A percentile compares a stretch with the other conserved stretches of the same genome.
Conservation (phyloP, 2,797 vertebrate species). For the Ficedula albicollis region DNA sequence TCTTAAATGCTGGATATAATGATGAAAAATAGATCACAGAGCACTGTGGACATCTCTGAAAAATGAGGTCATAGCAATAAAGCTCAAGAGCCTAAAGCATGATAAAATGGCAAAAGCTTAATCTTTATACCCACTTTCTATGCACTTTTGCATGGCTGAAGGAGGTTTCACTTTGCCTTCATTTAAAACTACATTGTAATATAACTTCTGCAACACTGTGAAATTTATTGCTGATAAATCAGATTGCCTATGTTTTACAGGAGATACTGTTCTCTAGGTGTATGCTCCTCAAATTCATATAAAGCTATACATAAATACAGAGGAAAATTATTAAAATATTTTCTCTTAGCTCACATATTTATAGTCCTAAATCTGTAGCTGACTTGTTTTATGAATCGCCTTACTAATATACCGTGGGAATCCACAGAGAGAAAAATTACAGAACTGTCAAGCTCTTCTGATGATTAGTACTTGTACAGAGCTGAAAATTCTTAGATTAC, state of each 20-base stretch:
- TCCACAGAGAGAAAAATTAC: slow-evolving; percentile 23
- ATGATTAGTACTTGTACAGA: background rate
- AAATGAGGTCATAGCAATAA: background rate
- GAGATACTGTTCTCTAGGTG: background rate
- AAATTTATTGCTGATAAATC: background rate
- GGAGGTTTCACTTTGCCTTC: background rate
- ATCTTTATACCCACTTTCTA: background rate
- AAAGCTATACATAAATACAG: background rate
- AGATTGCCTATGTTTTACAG: background rate
- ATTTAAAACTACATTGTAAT: background rate
- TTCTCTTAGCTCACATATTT: background rate
- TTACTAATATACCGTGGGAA: background rate
- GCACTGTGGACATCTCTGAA: background rate
- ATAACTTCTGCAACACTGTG: background rate
- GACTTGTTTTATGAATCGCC: background rate
- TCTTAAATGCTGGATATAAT: background rate
- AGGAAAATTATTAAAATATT: background rate
- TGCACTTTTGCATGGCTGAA: background rate
- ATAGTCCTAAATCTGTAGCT: background rate
- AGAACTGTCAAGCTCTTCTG: background rate
- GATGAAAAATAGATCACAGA: background rate
- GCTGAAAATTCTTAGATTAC: background rate
- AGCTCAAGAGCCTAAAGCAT: background rate
- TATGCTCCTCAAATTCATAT: background rate
- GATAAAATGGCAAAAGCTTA: background rate